Base-by-base conservation (phyloP, 2,113 vertebrate genomes). In the Odocoileus virginianus region DNA sequence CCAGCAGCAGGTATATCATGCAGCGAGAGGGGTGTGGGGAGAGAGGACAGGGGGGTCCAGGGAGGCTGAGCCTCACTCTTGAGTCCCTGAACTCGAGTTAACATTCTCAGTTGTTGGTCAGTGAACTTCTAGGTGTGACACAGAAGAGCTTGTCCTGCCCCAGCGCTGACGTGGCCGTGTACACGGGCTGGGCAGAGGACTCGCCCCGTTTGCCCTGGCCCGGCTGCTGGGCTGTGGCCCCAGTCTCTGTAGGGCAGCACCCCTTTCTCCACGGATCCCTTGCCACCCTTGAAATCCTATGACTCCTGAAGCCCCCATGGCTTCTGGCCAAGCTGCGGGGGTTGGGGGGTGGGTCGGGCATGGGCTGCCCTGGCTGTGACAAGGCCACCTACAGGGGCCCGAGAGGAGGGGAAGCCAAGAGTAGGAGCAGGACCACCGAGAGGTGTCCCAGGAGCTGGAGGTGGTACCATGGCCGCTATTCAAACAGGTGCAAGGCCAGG, bases 151-250 rank as follows among this genome's bases (percentile, higher is more conserved):
- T 98, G 98, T 99, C 99, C 1, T 99, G n/a, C 98, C 90, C 97
- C 71, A 99, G 71, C 2, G 96, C 3, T 52, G 0, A 98, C 5
- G 45, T 6, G 1, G 98, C 99, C 71, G 52, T 98, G 61, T 98
- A 98, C 99, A 99, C 7, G 99, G 98, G 10, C 99, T 99, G 99
- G 60, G 98, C 17, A 36, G 99, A 99, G 64, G 99, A 98, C 0
- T 98, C 98, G 0, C 96, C 93, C 96, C 99, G 95, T 91, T 99
- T 99, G 19, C 98, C 98, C 97, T 3, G 3, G 82, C 36, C 95
- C 0, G 0, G 1, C 81, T n/a, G 30, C 21, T 21, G 36, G 15
- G 45, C 13, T 40, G 47, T 14, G 25, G 28, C 74, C 25, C 4
- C 40, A 17, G 71, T 15, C 74, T 52, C 27, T 28, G 58, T 19